Conservation (phyloP, 2,797 vertebrate species). For the Sebastes oblongus region DNA sequence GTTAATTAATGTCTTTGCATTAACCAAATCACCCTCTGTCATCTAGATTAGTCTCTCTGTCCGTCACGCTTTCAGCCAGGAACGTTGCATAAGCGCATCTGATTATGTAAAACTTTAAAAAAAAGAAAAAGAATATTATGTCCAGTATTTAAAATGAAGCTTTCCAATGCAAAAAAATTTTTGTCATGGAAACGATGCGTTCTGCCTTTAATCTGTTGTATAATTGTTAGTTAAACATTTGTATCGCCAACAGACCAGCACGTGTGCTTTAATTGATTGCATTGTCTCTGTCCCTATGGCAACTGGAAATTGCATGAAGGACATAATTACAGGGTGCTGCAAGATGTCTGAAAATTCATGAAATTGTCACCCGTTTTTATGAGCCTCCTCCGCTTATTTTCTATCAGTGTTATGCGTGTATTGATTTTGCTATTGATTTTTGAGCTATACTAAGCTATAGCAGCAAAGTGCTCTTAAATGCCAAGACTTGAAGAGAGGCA, state of each 20-base stretch:
- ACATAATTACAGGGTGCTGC: slow-evolving; percentile 56
- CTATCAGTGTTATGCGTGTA: neutral
- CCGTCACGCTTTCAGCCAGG: neutral
- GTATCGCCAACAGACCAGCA: slow-evolving; percentile 5
- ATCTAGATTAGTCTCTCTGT: slow-evolving; percentile 21
- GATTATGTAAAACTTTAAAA: slow-evolving; percentile 9
- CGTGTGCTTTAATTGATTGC: slow-evolving; percentile 45
- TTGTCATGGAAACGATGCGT: neutral
- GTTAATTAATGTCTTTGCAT: slow-evolving; percentile 50
- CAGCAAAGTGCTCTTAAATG: slow-evolving; percentile 12
- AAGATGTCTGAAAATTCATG: slow-evolving; percentile 29
- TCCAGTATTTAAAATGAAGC: neutral
- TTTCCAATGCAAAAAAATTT: neutral
- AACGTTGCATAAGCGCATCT: neutral
- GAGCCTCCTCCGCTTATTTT: neutral
- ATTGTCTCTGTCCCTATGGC: slow-evolving; percentile 66
- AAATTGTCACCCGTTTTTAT: neutral
- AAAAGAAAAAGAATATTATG: neutral
- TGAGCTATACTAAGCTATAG: neutral
- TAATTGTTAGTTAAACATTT: neutral
- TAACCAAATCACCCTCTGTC: slow-evolving; percentile 5
- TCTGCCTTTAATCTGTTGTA: neutral
- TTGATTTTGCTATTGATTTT: slow-evolving; percentile 19
- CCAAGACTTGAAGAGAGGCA: neutral
- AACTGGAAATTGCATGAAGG: slow-evolving; percentile 62